Percentiles rank a stretch among this genome's conserved stretches.
phyloP scores from a whole-genome alignment of 2,797 vertebrate species.

The Danionella dracula region DNA sequence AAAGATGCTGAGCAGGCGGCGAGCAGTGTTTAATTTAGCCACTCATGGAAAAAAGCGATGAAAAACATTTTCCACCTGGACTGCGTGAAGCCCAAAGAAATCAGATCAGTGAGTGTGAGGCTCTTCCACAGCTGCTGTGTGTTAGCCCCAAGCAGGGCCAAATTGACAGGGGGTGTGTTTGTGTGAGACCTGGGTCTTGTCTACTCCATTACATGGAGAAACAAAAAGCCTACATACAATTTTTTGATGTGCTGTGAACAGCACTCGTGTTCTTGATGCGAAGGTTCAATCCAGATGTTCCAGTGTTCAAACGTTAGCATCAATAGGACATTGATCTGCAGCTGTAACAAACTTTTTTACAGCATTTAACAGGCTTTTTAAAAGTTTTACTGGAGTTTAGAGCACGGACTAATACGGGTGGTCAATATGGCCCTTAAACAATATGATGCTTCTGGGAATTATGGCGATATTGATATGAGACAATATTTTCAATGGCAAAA shows the following conservation, averaged over 20 bases:
- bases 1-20: slow-evolving; percentile 11
- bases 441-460: no score
- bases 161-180: slow-evolving; percentile 6
- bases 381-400: no score
- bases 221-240: no score
- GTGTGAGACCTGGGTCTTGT: background rate
- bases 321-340: no score
- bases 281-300: background rate
- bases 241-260: slow-evolving; percentile 3
- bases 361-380: no score
- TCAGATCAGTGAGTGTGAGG: slow-evolving; percentile 37
- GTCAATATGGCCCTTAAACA: no score
- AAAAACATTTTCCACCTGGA: slow-evolving; percentile 50
- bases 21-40: slow-evolving; percentile 38
- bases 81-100: slow-evolving; percentile 46
- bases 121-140: slow-evolving; percentile 49
- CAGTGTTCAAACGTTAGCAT: no score
- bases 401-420: no score
- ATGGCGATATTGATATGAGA: no score
- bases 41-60: slow-evolving; percentile 32
- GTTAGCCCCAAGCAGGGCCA: slow-evolving; percentile 30
- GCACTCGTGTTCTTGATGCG: background rate
- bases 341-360: no score
- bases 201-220: slow-evolving; percentile 12
- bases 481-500: no score